Evolutionary conservation across 1,140 invertebrate genomes (phyloP).

Genomic region (Heliconius nattereri): DNA sequence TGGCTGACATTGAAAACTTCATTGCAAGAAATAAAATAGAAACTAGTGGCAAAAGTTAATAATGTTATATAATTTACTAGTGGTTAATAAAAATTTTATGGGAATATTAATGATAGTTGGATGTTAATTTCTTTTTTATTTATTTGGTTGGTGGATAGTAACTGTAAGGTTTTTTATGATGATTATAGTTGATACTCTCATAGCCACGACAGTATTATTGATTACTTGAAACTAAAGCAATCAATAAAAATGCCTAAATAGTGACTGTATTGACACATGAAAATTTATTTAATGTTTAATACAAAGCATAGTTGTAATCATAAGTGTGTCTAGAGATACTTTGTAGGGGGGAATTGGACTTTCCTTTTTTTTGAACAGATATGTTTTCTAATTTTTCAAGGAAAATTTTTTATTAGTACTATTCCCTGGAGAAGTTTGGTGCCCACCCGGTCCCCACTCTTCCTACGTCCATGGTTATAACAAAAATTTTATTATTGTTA

Average conservation of each 20-base stretch:
- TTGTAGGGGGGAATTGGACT: too few relatives aligned
- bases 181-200: neutral
- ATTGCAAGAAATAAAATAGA: conserved; percentile 54
- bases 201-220: too few relatives aligned
- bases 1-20: conserved; percentile 70
- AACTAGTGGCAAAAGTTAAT: conserved; percentile 36
- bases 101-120: neutral
- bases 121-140: neutral
- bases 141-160: neutral
- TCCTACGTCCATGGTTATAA: neutral
- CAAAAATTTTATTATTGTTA: conserved; percentile 24
- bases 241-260: too few relatives aligned
- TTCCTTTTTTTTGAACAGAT: too few relatives aligned
- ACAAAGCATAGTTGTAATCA: neutral
- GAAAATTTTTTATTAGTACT: too few relatives aligned
- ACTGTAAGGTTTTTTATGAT: neutral
- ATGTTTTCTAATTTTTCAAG: too few relatives aligned
- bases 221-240: too few relatives aligned
- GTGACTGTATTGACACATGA: too few relatives aligned
- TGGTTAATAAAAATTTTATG: conserved; percentile 6
- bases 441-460: too few relatives aligned
- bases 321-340: too few relatives aligned
- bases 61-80: conserved; percentile 25
- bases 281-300: too few relatives aligned
- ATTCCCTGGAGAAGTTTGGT: too few relatives aligned